Conservation (phyloP, 1,140 invertebrate genomes). For the Mercenaria mercenaria region DNA sequence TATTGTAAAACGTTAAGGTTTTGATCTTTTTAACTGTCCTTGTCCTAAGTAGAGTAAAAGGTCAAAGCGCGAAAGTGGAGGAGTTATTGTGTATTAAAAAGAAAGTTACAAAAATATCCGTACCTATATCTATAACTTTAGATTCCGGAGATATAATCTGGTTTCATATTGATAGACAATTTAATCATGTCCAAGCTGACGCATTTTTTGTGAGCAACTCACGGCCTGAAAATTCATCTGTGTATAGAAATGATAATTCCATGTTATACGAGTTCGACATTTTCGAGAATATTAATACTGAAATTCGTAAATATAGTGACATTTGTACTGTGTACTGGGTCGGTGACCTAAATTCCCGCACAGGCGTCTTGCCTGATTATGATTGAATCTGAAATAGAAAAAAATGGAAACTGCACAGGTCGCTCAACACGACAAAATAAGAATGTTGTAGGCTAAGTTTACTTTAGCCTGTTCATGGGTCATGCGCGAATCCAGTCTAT, state of each 20-base stretch:
- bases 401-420: too few relatives aligned
- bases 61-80: too few relatives aligned
- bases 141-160: neutral
- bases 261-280: neutral
- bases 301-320: neutral
- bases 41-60: too few relatives aligned
- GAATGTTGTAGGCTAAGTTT: too few relatives aligned
- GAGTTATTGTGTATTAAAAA: conserved; percentile 50
- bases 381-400: too few relatives aligned
- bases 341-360: conserved; percentile 17
- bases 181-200: neutral
- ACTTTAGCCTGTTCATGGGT: too few relatives aligned
- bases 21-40: too few relatives aligned
- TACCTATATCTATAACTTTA: neutral
- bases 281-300: too few relatives aligned
- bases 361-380: neutral
- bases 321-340: neutral
- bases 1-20: too few relatives aligned
- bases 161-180: neutral
- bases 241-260: conserved; percentile 27
- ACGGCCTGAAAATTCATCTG: neutral
- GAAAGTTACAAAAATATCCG: neutral
- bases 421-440: too few relatives aligned
- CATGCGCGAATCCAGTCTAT: too few relatives aligned
- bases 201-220: neutral